Evolutionary conservation across 2,888 invertebrate species (phyloP), one percentile per base, ranked within the genome.

Genomic region (Agrotis clavis): DNA sequence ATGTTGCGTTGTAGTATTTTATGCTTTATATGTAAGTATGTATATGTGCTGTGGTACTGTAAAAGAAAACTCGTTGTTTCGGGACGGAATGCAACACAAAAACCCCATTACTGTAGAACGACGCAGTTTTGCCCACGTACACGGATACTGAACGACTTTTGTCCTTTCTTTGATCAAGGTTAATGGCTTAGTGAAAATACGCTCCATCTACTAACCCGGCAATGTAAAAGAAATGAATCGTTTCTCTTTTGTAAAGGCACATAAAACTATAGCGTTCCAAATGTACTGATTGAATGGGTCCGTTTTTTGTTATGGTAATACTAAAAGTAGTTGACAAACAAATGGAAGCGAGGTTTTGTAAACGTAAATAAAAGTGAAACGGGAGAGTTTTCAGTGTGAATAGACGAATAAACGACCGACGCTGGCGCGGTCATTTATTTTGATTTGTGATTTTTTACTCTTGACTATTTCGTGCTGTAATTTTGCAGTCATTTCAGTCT

Each of bases 111-210:
- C 77, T 67, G 61, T 30, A 66, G 72, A 88, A 86, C 84, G 86
- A 85, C 83, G 82, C 77, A 84, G 80, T 86, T 88, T 84, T 75
- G 68, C 83, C 68, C 69, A 76, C 80, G 79, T 83, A 68, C 77
- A 78, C 60, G 73, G 73, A 72, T 67, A 72, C 70, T 77, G 41
- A 82, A 78, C 82, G 79, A 84, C 82, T 86, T 86, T 75, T 81
- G 82, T 83, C 88, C 89, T 86, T 84, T 82, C 83, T 87, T 86
- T 86, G 87, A 91, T 90, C 89, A 92, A 90, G 88, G 90, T 88
- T 90, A 91, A 91, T 86, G 85, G 86, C 69, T 82, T 77, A 79
- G 75, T 70, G 82, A 89, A 89, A 88, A 91, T 87, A 88, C 83
- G 82, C 85, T 88, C 77, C 85, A 81, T 86, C 84, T 77, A 83